Evolutionary conservation across 2,888 invertebrate species (phyloP), one percentile per base, ranked within the genome.

Genomic region (Acleris emargana): DNA sequence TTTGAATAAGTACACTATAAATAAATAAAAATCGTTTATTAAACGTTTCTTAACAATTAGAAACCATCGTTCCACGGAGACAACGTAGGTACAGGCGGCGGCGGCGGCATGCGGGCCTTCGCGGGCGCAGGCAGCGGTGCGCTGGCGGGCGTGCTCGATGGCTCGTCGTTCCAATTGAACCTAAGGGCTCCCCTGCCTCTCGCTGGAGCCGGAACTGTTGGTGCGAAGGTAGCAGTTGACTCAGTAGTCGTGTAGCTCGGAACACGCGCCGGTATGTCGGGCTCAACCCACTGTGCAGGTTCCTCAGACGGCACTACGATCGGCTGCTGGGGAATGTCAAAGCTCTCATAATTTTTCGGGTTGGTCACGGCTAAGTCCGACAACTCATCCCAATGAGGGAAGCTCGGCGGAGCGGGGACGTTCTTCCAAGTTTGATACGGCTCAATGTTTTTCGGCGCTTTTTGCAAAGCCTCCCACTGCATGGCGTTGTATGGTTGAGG

Each of bases 51-150:
- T 9, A 32, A 9, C 84, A 83, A 60, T 32, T 81, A 78, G 62
- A 80, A 86, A 53, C 77, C 78, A 61, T 83, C 84, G 13, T 73
- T 71, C 83, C 86, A 87, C 0, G 84, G 80, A 2, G 84, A 75
- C 17, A 87, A 67, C 7, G 83, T 84, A 5, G 85, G 85, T 9
- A 80, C 70, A 17, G 84, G 70, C 2, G 79, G 77, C 0, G 79
- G 77, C 0, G 78, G 78, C 1, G 73, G 68, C 11, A 67, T 70
- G 13, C 53, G 58, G n/a, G 61, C 69, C 20, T 55, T 9, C 53
- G 69, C 17, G 60, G 62, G 11, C 62, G 70, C 11, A 52, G 66
- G 7, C 58, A 58, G 25, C 5, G 25, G 25, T 7, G 25, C 0
- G 67, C 66, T 20, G 57, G 58, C 42, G 13, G 38, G 53, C 18